Base-by-base conservation (phyloP, 2,888 invertebrate genomes). In the Protophormia terraenovae region DNA sequence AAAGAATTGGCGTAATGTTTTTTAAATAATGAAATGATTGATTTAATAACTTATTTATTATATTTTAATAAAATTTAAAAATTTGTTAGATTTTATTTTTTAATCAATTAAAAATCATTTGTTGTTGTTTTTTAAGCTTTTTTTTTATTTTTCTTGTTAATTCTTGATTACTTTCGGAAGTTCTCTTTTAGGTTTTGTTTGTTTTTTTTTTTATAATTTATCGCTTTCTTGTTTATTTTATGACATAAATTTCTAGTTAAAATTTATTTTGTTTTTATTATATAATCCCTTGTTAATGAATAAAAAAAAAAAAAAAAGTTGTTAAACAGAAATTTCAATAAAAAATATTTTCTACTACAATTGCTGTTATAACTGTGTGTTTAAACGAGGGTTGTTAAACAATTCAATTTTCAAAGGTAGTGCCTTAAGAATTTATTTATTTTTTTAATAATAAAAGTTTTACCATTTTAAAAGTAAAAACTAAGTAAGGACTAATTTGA, bases 91-190 rank as follows among this genome's bases (percentile, higher is more conserved):
- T 41, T 22, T 14, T 50, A 32, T 27, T 45, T 16, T 47, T 29
- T 24, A 12, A 41, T n/a, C n/a, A 16, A 10, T 64, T n/a, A 53
- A 7, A 24, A 55, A 53, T 14, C 1, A 19, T 27, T 55, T 71
- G 12, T 16, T 41, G 0, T 72, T 24, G 12, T 27, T 73, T 3
- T 27, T 73, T 32, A 14, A 14, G 6, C 2, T 19, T 45, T 3
- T 35, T 50, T 6, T 8, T 38, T 35, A 7, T 24, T 35, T 66
- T 14, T 73, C 14, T 73, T 14, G 10, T 22, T 32, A 41, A 60
- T 32, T 69, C 58, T 60, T 69, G 19, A 77, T 67, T 77, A 72
- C 66, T 77, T 77, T 83, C 72, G 83, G 83, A 77, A 78, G 83
- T 78, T 58, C 72, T 72, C 58, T 35, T 62, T 50, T 3, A 29